These are phyloP conservation scores for Melanostigma gelatinosum DNA, from an alignment of 2,113 vertebrate genomes.

Conservation along the genomic window DNA sequence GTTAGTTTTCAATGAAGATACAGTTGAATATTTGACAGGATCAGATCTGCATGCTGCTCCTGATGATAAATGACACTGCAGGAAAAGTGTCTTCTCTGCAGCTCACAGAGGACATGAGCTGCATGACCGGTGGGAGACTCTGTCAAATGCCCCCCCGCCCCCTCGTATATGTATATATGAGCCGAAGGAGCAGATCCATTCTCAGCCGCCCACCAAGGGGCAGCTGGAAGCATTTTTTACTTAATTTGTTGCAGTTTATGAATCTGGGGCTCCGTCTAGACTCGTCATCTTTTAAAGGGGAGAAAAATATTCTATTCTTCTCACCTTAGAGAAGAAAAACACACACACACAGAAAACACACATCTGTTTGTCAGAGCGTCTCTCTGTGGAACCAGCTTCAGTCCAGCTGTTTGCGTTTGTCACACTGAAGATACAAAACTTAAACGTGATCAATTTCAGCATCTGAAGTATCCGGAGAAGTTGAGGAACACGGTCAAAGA, in stretches of 20 bases:
- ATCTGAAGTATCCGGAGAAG: no score
- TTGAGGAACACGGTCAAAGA: no score
- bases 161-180: neutral
- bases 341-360: no score
- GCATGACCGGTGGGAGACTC: slow-evolving; percentile 3
- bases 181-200: neutral
- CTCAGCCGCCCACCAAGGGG: neutral
- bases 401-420: neutral
- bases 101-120: slow-evolving; percentile 34
- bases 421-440: slow-evolving; percentile 14
- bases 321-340: slow-evolving; percentile 22
- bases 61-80: slow-evolving; percentile 56
- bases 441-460: neutral
- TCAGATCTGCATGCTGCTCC: neutral
- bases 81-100: slow-evolving; percentile 40
- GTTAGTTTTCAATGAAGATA: neutral
- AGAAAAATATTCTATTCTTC: slow-evolving; percentile 41
- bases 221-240: slow-evolving; percentile 64
- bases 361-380: neutral
- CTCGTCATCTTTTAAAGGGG: slow-evolving; percentile 22
- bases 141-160: slow-evolving; percentile 4
- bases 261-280: slow-evolving; percentile 53
- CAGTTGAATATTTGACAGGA: neutral
- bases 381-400: slow-evolving; percentile 30
- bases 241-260: slow-evolving; percentile 66